These are phyloP conservation scores for Epizoanthus scotinus DNA, from an alignment of 92 coral and sea anemone species.

Conservation along the genomic window DNA sequence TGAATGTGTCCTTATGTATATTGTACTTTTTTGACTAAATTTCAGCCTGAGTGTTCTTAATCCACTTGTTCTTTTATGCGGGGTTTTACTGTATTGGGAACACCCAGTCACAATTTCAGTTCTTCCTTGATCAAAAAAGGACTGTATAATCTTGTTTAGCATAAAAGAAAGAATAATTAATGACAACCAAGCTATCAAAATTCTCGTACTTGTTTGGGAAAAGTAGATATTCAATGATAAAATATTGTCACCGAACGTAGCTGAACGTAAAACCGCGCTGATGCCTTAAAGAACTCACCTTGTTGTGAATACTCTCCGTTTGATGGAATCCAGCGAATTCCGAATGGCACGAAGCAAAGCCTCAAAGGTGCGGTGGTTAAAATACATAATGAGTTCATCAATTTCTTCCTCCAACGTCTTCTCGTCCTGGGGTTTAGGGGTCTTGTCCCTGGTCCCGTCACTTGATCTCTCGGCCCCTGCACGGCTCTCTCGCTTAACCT, in stretches of 20 bases:
- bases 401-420: constrained; percentile 85
- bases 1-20: too few relatives aligned
- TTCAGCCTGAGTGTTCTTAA: too few relatives aligned
- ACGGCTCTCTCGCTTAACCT: constrained; percentile 66
- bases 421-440: constrained; percentile 81
- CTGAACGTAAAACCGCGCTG: not conserved
- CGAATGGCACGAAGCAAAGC: constrained; percentile 80
- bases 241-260: too few relatives aligned
- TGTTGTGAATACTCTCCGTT: constrained; percentile 78
- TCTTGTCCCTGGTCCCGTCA: constrained; percentile 67
- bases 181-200: too few relatives aligned
- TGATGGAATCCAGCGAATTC: constrained; percentile 84
- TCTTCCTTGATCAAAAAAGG: too few relatives aligned
- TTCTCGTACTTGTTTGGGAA: not conserved
- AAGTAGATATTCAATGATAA: not conserved
- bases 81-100: too few relatives aligned
- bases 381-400: constrained; percentile 80
- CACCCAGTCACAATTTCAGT: too few relatives aligned
- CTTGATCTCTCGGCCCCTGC: constrained; percentile 56
- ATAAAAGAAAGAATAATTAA: too few relatives aligned
- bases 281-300: constrained; percentile 46
- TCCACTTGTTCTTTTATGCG: too few relatives aligned
- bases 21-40: too few relatives aligned
- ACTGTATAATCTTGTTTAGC: too few relatives aligned
- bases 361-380: constrained; percentile 85